Base-by-base conservation (phyloP, 2,797 vertebrate genomes). In the Coregonus sp. region DNA sequence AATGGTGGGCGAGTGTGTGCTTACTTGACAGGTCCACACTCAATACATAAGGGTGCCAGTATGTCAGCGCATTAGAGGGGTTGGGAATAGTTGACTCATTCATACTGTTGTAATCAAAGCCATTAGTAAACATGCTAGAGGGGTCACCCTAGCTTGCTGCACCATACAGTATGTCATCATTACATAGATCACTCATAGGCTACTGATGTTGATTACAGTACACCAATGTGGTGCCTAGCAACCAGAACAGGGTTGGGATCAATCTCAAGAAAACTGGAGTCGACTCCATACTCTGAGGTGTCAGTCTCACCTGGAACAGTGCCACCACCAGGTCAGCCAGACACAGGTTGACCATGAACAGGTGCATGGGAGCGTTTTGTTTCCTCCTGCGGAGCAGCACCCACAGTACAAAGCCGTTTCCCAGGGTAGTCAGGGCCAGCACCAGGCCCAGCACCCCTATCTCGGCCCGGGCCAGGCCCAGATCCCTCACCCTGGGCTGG, bases 301-400 rank as follows among this genome's bases (percentile, higher is more conserved):
- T 74, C 80, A 67, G 2, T 15, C 91, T 86, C 56, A 98, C 97
- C 94, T 98, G 97, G 90, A 97, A 98, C 40, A 97, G 86, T 0
- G 94, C 96, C 87, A 98, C 97, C 33, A 95, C 95, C 90, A 98
- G 92, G 88, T 98, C 97, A 0, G 97, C 96, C 84, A 97, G 91
- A 78, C 97, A 97, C 81, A 97, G 91, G 91, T 98, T 97, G 82
- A 95, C 91, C 84, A 98, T 97, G 90, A 97, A 97, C 78, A 95
- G 86, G 16, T 98, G 96, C 96, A 98, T 98, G 4, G 96, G 96
- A 0, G 96, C 95, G 5, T 96, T 95, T 78, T 94, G 92, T 73
- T 95, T 96, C 74, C 93, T 92, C 61, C 94, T 91, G 81, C 95
- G 92, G 29, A 93, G 88, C 70, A 98, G 91, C 70, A 95, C 95